These are phyloP conservation scores for Coremacera marginata DNA, from an alignment of 2,888 invertebrate species.

Conservation along the genomic window DNA sequence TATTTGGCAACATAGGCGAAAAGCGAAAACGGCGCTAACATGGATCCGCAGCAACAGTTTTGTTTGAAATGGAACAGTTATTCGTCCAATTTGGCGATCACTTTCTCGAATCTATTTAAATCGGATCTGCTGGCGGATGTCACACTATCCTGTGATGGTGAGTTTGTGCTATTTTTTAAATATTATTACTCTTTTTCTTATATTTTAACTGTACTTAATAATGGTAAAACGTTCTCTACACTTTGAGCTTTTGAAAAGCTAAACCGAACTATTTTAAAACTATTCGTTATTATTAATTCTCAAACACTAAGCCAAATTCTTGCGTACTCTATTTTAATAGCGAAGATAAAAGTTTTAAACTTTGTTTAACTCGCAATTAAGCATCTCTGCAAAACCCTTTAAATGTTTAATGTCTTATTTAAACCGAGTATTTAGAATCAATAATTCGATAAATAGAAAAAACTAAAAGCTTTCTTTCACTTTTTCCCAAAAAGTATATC, in stretches of 20 bases:
- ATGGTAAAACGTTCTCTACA: not conserved
- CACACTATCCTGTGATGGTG: constrained; percentile 93
- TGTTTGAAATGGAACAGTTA: constrained; percentile 97
- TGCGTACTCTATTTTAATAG: no score
- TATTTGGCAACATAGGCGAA: constrained; percentile 1
- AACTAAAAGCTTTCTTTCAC: no score
- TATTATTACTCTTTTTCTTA: not conserved
- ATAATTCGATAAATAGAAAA: no score
- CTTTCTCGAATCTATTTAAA: constrained; percentile 93
- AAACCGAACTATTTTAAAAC: not conserved
- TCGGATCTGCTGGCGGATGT: constrained; percentile 93
- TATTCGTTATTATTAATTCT: no score
- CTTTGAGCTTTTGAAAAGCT: not conserved
- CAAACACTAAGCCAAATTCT: no score
- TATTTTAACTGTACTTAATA: not conserved
- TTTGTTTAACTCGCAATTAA: no score
- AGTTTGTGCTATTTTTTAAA: constrained; percentile 65
- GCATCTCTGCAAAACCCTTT: no score
- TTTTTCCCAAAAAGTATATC: no score
- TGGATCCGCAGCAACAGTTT: constrained; percentile 96
- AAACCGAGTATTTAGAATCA: no score
- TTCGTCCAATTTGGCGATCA: constrained; percentile 91
- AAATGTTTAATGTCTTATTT: no score
- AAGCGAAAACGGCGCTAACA: constrained; percentile 62
- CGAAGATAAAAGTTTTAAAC: no score